Evolutionary conservation across 2,888 invertebrate genomes (phyloP), one percentile per base, ranked within the genome.

Genomic region (Clunio marinus): DNA sequence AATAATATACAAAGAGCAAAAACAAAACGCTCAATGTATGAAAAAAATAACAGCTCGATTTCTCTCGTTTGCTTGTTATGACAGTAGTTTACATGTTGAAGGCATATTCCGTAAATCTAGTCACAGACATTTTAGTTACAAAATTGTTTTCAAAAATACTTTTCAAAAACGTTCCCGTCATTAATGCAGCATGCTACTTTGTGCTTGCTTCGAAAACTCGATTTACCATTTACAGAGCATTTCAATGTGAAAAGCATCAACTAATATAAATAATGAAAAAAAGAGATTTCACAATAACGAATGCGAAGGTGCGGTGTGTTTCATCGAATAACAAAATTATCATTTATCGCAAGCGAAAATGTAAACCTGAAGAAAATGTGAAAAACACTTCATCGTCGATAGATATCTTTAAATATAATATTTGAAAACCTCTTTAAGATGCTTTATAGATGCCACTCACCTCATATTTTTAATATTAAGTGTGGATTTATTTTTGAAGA

Each of bases 11-110:
- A 22, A 51, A 51, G 51, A 51, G 51, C 51, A 15, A 41, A 51
- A 51, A 32, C 5, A 51, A 51, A 51, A 22, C 22, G n/a, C n/a
- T n/a, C 2, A 51, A 22, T n/a, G n/a, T 51, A 51, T 51, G 51
- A 51, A 51, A 51, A 41, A 51, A 51, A 51, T 22, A 51, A 51
- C 51, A 51, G 51, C 51, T 51, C 51, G 51, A 51, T 51, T 51
- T 51, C 51, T 41, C 41, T 51, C 51, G 51, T 22, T 17, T 51
- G 22, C 51, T 51, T 51, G 51, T 51, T 51, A 51, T 51, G 51
- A 51, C 17, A 20, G 17, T 51, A 51, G 51, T 22, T 10, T 41
- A 22, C 51, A 20, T 51, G 51, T 20, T 17, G 41, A 5, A 15
- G 41, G 41, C n/a, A n/a, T 10, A 10, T 10, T 41, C 2, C 7